Base-by-base conservation (phyloP, 2,797 vertebrate species). In the Propithecus deckenii region DNA sequence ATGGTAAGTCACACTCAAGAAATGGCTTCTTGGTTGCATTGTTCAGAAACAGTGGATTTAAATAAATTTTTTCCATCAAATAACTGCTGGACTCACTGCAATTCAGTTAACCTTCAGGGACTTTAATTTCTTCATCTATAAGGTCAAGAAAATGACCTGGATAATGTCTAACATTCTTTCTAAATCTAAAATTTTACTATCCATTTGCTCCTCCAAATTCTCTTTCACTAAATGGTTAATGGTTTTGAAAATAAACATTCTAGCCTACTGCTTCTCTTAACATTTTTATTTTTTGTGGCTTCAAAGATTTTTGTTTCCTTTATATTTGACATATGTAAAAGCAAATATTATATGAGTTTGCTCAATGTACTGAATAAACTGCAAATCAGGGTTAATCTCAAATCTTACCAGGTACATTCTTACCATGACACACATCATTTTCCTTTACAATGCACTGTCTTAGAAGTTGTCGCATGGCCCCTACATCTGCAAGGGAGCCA, bases 111-210 rank as follows among this genome's bases (percentile, higher is more conserved):
- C 52, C 95, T 96, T 92, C 86, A 50, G 74, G n/a, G 87, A 74
- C 63, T n/a, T 96, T 63, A 91, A 57, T 84, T 97, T 97, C 72
- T 79, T 95, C 52, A 97, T 80, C 85, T 93, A 35, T 74, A 83
- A 97, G 95, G 93, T 63, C 95, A 94, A 71, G 59, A 97, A 90
- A 95, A 71, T 88, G 83, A 93, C 91, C 94, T 59, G 9, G 83
- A 92, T 92, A 81, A 72, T 86, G 46, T 84, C 81, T 91, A 83
- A 78, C 13, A 38, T 80, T 94, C 52, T 94, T 86, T 89, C 67
- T 90, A 88, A 81, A 59, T 93, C 83, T 79, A 85, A 85, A 86
- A 97, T 83, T 72, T 79, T 71, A 10, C 95, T 76, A 90, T 88
- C 18, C 48, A 86, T 92, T 94, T 95, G 43, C 15, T 96, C 22